Conservation (phyloP, 23 tunicate genomes). For the Phallusia fumigata region DNA sequence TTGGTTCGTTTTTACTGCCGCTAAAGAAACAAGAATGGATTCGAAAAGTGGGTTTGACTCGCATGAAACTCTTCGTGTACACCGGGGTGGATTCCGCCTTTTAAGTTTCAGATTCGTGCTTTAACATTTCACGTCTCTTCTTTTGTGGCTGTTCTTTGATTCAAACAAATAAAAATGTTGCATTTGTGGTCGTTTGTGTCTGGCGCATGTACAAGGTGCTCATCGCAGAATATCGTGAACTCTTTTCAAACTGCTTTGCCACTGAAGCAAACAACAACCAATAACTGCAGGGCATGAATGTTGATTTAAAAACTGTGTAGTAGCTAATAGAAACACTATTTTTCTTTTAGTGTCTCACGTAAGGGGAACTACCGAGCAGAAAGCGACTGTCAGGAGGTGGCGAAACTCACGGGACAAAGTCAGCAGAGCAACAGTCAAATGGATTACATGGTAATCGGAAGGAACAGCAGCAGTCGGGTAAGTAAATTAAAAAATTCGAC, state of each 20-base stretch:
- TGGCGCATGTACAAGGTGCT: not conserved
- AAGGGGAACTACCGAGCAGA: not conserved
- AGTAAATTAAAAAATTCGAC: no score
- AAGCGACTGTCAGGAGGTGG: not conserved
- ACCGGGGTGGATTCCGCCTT: not conserved
- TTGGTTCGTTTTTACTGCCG: not conserved
- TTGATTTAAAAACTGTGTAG: no score
- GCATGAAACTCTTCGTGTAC: not conserved
- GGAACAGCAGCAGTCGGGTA: slow-evolving; percentile 14
- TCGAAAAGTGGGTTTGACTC: not conserved
- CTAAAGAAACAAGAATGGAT: not conserved
- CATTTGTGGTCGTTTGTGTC: not conserved
- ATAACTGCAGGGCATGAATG: no score
- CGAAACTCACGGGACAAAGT: not conserved
- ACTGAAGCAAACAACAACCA: no score
- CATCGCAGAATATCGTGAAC: no score
- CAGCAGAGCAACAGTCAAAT: slow-evolving; percentile 1
- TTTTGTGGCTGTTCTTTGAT: not conserved
- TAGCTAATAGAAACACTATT: no score
- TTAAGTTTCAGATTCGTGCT: no score
- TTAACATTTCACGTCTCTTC: not conserved
- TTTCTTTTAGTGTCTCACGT: not conserved
- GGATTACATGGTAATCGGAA: not conserved
- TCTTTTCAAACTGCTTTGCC: no score
- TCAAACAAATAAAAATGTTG: not conserved